Evolutionary conservation across 2,113 vertebrate genomes (phyloP), one percentile per base, ranked within the genome.

Genomic region (Todiramphus chloris): DNA sequence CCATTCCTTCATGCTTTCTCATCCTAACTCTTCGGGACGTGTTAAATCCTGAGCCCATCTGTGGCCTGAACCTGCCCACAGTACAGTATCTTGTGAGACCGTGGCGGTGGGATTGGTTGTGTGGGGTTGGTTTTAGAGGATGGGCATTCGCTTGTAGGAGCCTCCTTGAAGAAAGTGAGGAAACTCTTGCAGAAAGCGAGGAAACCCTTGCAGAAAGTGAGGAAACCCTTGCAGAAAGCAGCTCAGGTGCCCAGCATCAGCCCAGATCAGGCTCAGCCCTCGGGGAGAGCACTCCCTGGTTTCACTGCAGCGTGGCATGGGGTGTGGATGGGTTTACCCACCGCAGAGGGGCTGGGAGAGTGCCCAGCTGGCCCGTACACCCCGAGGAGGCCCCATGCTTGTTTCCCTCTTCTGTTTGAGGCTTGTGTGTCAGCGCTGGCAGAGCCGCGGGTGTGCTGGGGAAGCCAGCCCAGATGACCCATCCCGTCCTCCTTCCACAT

Each of bases 401-500:
- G 59, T 28, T 4, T 3, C 12, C 37, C 9, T 8, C 25, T 20
- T 24, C 35, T 18, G 0, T 84, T 6, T 2, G 6, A 23, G 1
- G 11, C 13, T 50, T 13, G 2, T 9, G 1, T 44, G 30, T 50
- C 69, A 21, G 10, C 2, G 2, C 44, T 18, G 4, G 2, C 62
- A 14, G 59, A 58, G 64, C 13, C 1, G 1, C 58, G 16, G 62
- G 24, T 8, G 79, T 15, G 62, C 30, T 7, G 13, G 43, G 31
- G 35, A 19, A n/a, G 30, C 20, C 73, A 14, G 1, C 37, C 14
- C 30, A 4, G 67, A 3, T 41, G 24, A 13, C 27, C 27, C 33
- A 1, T 14, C 62, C 66, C 9, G 0, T 3, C 19, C 43, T 56
- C 62, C 78, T 27, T n/a, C 56, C n/a, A 2, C 13, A 0, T 15